Base-by-base conservation (phyloP, 1,140 invertebrate genomes). In the Papilio machaon region DNA sequence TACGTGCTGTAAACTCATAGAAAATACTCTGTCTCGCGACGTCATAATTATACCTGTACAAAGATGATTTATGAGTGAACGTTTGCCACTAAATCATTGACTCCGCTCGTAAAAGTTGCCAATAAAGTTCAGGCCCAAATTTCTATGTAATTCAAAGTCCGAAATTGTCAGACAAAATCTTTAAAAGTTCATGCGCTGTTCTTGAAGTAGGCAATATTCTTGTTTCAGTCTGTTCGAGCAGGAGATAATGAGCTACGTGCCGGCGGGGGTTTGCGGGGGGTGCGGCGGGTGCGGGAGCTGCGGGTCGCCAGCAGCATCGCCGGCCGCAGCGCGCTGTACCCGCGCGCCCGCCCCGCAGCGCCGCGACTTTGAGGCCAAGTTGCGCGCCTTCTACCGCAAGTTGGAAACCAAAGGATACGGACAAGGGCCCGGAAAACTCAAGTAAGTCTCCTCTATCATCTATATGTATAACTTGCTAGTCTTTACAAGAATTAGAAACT, bases 161-260 rank as follows among this genome's bases (percentile, higher is more conserved):
- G 11, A 30, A 30, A 30, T 30, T 30, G 23, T 30, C 23, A 17
- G 13, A 0, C 52, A 54, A 54, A 54, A 64, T 64, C 7, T 23
- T 23, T 64, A 64, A 64, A 30, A 30, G 60, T 13, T 23, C 30
- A 13, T 13, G 23, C 19, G 30, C 13, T 30, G 60, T 70, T 15
- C 13, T 70, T 70, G 10, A 15, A 17, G 2, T 35, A 15, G 30
- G 2, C 13, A 15, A 70, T 64, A 13, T 73, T 38, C 49, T 84
- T 54, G 52, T 78, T 78, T 49, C 96, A 99, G 98, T 96, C 96
- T 99, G 86, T 99, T 99, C 95, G 98, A 99, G 93, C 98, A 99
- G 96, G 98, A 99, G 96, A 99, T 99, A 89, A 99, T 99, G 98
- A 98, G 98, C 80, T 99, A 99, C 95, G 97, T 99, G 88, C 98